Base-by-base conservation (phyloP, 2,113 vertebrate genomes). In the Chamaetylas fuelleborni region DNA sequence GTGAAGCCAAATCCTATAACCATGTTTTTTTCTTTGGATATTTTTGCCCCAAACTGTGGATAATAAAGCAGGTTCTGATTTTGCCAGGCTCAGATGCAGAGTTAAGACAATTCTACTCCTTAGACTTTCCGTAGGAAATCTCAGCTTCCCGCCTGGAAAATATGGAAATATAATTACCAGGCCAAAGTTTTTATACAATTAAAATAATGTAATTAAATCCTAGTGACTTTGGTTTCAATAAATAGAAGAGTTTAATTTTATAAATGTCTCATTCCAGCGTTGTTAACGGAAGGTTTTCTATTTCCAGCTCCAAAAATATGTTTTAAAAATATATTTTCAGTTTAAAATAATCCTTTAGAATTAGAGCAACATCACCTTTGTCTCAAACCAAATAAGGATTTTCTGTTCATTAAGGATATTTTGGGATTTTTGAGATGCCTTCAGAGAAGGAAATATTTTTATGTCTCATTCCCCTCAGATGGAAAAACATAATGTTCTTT, bases 181-280 rank as follows among this genome's bases (percentile, higher is more conserved):
- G 70, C 47, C 42, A 42, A 47, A 51, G 54, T 60, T 69, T 72
- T 64, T 56, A 24, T 72, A 34, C 23, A 65, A 60, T 81, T 92
- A 72, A 64, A 84, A 73, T 23, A 3, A 51, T 26, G 36, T 42
- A 47, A 64, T 78, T 81, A 77, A 71, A 89, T 62, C 33, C 87
- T 58, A 19, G 7, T 28, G 53, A 71, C 12, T 91, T 76, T 48
- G 89, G 31, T 89, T 93, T 95, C 72, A 91, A 66, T 66, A 93
- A 93, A 82, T 82, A n/a, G 9, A 36, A 24, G 50, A 22, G 22
- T n/a, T 62, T 40, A 53, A 62, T 43, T 80, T 61, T 53, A 53
- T 24, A 76, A 86, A 82, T 81, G 33, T 58, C 28, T 80, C 33
- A 14, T 83, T 83, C 64, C 14, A 2, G 5, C 1, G 0, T 10